Evolutionary conservation across 2,888 invertebrate genomes (phyloP), one percentile per base, ranked within the genome.

Genomic region (Latrodectus hesperus): DNA sequence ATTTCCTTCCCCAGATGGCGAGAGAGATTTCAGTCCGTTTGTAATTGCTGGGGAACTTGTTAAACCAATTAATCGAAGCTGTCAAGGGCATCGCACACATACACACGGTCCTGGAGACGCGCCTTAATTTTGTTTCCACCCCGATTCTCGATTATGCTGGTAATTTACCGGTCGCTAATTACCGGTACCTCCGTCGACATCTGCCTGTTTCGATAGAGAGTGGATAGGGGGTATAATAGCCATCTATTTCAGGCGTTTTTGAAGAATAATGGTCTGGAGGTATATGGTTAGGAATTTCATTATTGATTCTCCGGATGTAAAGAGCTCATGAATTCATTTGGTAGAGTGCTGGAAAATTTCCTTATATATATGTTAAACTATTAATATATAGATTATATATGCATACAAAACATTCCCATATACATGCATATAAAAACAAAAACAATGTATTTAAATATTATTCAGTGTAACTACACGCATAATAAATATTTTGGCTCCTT

Each of bases 91-190:
- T 84, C 84, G 53, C 77, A 71, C 73, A n/a, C 75, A 68, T 60
- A 38, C 38, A 38, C 38, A 6, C 38, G 38, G 38, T 38, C 38
- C 38, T 38, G 38, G 38, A 67, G 75, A 68, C 38, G 74, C 72
- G 83, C 76, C 67, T 78, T 84, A 84, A 84, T 84, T 84, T 84
- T 84, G 84, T 84, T 84, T 84, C 84, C 72, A 72, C 71, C 53
- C 84, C 84, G 84, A 67, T 78, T 84, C 77, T 65, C 84, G 84
- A 84, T 84, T 84, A 84, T 73, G 72, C 78, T 77, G 77, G 84
- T 72, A 84, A 84, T 84, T 84, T 78, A 78, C 84, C 84, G 77
- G 78, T 84, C 78, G 84, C 84, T 84, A 84, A 84, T 84, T 84
- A 84, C 77, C 84, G 78, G 65, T 72, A 78, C 78, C 84, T 84